Conservation (phyloP, 2,888 invertebrate species). For the Erebia epiphron region DNA sequence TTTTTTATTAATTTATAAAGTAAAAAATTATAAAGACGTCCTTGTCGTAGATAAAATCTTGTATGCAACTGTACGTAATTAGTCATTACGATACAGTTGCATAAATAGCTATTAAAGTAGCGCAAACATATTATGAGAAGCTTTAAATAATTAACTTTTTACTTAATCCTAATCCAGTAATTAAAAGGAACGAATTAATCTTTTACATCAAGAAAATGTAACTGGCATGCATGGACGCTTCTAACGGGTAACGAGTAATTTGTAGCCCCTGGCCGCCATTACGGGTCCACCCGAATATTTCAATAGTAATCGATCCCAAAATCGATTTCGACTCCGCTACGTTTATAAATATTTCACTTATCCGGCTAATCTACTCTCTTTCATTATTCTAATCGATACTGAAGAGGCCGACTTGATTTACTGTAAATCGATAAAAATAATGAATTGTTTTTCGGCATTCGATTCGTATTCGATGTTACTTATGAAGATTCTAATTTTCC, state of each 20-base stretch:
- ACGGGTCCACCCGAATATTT: conserved; percentile 58
- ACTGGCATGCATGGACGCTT: conserved; percentile 52
- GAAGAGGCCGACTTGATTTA: conserved; percentile 68
- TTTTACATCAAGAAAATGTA: conserved; percentile 45
- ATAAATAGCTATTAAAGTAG: too few species aligned
- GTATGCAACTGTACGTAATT: too few species aligned
- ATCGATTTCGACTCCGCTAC: conserved; percentile 54
- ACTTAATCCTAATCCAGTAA: neutral
- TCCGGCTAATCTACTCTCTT: conserved; percentile 66
- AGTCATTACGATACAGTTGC: too few species aligned
- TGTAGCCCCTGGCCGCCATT: conserved; percentile 40
- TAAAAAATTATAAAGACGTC: too few species aligned
- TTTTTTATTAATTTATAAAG: too few species aligned
- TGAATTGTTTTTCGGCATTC: conserved; percentile 59
- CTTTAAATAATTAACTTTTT: neutral
- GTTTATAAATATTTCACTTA: conserved; percentile 42
- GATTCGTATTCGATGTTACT: conserved; percentile 45
- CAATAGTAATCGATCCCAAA: conserved; percentile 55
- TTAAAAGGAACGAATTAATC: conserved; percentile 21
- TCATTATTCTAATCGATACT: conserved; percentile 52
- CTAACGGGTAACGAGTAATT: conserved; percentile 52
- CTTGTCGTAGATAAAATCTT: too few species aligned
- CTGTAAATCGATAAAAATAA: conserved; percentile 59
- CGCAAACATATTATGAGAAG: neutral
- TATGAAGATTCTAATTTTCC: conserved; percentile 37